These are phyloP conservation scores for Tipula confusa DNA, from an alignment of 2,888 invertebrate species.

Conservation along the genomic window DNA sequence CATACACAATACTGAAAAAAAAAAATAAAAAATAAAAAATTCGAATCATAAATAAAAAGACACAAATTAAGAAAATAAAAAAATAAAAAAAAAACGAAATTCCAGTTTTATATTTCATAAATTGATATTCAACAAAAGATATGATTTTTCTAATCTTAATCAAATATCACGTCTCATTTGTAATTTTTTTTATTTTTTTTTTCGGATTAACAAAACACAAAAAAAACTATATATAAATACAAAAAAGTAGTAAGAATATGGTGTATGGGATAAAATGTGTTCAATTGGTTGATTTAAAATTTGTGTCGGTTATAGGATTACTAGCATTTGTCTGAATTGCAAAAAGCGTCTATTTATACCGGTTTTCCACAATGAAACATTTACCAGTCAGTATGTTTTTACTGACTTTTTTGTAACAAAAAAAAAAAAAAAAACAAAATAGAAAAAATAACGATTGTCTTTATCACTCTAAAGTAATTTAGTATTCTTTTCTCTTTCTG, in stretches of 20 bases:
- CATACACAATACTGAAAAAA: not conserved
- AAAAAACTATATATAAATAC: not conserved
- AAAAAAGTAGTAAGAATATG: not conserved
- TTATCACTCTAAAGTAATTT: too few relatives aligned
- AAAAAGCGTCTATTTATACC: too few relatives aligned
- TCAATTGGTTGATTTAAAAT: not conserved
- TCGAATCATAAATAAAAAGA: slow-evolving; percentile 25
- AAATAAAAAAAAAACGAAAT: not conserved
- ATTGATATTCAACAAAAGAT: slow-evolving; percentile 25
- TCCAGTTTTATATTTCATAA: slow-evolving; percentile 6
- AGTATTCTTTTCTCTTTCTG: too few relatives aligned
- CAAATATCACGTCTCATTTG: slow-evolving; percentile 25
- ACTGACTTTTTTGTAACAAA: too few relatives aligned
- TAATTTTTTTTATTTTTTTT: not conserved
- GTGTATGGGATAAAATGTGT: not conserved
- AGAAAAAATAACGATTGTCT: too few relatives aligned
- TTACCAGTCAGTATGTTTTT: too few relatives aligned
- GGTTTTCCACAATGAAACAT: too few relatives aligned
- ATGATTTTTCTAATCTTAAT: slow-evolving; percentile 25
- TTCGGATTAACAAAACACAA: not conserved
- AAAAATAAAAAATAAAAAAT: too few relatives aligned
- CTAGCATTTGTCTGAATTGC: too few relatives aligned
- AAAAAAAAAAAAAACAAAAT: too few relatives aligned
- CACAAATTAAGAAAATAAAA: not conserved
- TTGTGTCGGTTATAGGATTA: not conserved